Percentiles rank a stretch among this genome's conserved stretches.
Evolutionary conservation across 2,888 invertebrate species (phyloP).

Genomic region (Dioctria rufipes): DNA sequence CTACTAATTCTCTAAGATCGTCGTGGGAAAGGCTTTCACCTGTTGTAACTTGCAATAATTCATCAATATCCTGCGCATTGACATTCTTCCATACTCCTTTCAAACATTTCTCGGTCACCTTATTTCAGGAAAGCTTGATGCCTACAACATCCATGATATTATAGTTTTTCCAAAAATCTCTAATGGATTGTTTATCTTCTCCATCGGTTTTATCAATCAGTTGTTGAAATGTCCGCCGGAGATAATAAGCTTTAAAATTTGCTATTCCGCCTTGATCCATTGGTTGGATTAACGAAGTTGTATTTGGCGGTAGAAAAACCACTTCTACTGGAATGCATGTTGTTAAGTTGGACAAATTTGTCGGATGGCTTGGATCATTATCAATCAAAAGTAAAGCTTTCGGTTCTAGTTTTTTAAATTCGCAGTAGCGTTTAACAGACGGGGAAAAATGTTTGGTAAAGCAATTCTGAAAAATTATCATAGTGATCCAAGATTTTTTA

Average conservation of each 20-base stretch:
- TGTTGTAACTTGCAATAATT: too few relatives aligned
- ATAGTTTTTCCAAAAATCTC: not conserved
- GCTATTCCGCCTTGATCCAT: conserved; percentile 2
- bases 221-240: not conserved
- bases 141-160: not conserved
- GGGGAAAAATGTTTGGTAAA: too few relatives aligned
- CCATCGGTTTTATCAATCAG: not conserved
- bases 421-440: too few relatives aligned
- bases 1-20: too few relatives aligned
- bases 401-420: too few relatives aligned
- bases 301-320: conserved; percentile 57
- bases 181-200: not conserved
- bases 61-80: too few relatives aligned
- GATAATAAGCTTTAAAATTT: not conserved
- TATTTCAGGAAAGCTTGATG: not conserved
- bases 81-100: too few relatives aligned
- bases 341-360: conserved; percentile 40
- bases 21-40: too few relatives aligned
- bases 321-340: conserved; percentile 30
- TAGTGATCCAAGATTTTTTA: too few relatives aligned
- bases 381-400: conserved; percentile 28
- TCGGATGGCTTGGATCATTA: conserved; percentile 56
- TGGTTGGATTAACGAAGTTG: conserved; percentile 42
- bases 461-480: too few relatives aligned
- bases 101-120: not conserved